Base-by-base conservation (phyloP, 2,797 vertebrate genomes). In the Pangasius larnaudii region DNA sequence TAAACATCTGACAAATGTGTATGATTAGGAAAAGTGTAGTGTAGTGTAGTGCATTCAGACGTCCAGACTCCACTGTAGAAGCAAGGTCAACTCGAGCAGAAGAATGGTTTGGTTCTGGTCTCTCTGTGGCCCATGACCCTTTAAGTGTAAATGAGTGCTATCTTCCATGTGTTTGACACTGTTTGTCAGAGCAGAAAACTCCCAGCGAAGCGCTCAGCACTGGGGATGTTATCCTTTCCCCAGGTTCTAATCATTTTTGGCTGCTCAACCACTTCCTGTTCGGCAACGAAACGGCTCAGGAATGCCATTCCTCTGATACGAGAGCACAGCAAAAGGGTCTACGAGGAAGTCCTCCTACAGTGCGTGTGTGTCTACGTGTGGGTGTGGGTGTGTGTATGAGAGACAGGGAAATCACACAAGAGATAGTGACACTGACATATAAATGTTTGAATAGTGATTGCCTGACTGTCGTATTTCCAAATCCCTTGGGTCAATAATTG, bases 161-260 rank as follows among this genome's bases (percentile, higher is more conserved):
- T 97, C 97, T 97, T 96, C 96, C 95, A 93, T 96, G 96, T 97
- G 96, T 97, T 97, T 97, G 96, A 97, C 97, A 96, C 95, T 95
- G 94, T 82, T 75, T 95, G 96, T 97, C 96, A 97, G 96, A 96
- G 95, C 95, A 93, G 91, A 94, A 90, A 90, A 95, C 97, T 96
- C 96, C 95, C 96, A 95, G 95, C 95, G 95, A 96, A 96, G 94
- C 94, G 95, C 95, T 86, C 95, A 95, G 96, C 95, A 96, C 96
- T 97, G 95, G 96, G 97, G 96, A 96, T 97, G 96, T 97, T 97
- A 95, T 97, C 96, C 96, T 97, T 97, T 96, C 96, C 96, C 95
- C 95, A 96, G 96, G 96, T 97, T 97, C 91, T 97, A 97, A 98
- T 98, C 97, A 97, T 97, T 97, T 96, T 96, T 97, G 97, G 97